Evolutionary conservation across 2,797 vertebrate species (phyloP).

Genomic region (Anguilla obscura): DNA sequence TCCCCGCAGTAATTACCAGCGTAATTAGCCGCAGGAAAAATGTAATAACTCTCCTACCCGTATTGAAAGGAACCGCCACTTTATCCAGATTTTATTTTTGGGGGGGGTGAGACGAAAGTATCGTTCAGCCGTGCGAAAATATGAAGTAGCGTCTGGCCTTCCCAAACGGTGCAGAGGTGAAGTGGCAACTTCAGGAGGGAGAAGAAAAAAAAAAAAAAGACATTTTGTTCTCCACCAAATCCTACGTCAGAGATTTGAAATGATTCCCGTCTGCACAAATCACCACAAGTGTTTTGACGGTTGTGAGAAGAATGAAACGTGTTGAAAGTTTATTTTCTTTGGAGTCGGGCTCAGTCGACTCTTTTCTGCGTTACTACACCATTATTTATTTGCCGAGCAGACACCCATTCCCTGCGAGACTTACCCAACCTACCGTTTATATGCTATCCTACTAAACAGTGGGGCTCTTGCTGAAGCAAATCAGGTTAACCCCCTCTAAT

Average conservation of each 20-base stretch:
- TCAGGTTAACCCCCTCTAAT: background rate
- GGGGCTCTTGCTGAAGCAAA: background rate
- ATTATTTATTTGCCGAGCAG: background rate
- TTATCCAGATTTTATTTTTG: background rate
- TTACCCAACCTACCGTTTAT: background rate
- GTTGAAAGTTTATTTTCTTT: slow-evolving; percentile 28
- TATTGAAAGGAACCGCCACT: slow-evolving; percentile 44
- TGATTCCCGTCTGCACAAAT: background rate
- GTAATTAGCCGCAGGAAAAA: slow-evolving; percentile 58
- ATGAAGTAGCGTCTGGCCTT: slow-evolving; percentile 61
- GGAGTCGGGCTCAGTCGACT: background rate
- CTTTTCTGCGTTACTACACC: background rate
- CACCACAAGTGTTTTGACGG: slow-evolving; percentile 25
- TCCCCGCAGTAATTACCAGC: slow-evolving; percentile 49
- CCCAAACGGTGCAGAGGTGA: slow-evolving; percentile 56
- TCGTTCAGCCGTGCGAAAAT: slow-evolving; percentile 53
- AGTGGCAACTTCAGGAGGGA: slow-evolving; percentile 46
- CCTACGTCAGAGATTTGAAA: background rate
- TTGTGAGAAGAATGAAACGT: slow-evolving; percentile 27
- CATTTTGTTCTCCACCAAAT: slow-evolving; percentile 43
- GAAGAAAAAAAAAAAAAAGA: slow-evolving; percentile 40
- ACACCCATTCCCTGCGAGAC: background rate
- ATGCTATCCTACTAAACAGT: background rate
- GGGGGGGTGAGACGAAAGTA: slow-evolving; percentile 51
- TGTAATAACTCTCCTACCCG: slow-evolving; percentile 39